phyloP scores from a whole-genome alignment of 2,113 vertebrate genomes.

The Ginglymostoma cirratum region DNA sequence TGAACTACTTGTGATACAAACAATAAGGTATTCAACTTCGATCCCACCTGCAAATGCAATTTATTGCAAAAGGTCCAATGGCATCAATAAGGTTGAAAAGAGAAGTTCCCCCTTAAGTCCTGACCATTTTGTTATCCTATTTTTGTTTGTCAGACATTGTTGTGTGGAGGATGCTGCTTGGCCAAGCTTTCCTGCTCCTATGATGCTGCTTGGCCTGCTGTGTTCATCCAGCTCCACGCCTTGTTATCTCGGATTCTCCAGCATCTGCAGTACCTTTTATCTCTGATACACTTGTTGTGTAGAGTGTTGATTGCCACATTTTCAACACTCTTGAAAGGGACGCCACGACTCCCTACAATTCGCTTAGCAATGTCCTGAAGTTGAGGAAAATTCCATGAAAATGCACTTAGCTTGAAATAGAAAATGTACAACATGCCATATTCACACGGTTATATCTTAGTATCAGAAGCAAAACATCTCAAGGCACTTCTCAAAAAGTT shows the following conservation, averaged over 20 bases:
- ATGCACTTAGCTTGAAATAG: too few species aligned
- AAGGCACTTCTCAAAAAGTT: not conserved
- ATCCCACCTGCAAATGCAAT: not conserved
- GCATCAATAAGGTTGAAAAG: not conserved
- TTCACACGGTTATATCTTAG: not conserved
- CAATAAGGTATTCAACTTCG: not conserved
- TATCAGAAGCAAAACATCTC: not conserved
- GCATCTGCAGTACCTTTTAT: too few species aligned
- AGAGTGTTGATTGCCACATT: not conserved
- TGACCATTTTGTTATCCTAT: not conserved
- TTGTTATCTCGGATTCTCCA: too few species aligned
- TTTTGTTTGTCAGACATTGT: not conserved
- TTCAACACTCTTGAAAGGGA: not conserved
- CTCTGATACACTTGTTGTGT: too few species aligned
- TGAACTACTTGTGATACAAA: too few species aligned
- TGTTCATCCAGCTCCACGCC: too few species aligned
- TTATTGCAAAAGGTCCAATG: not conserved
- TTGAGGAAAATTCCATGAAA: too few species aligned
- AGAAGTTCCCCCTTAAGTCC: too few species aligned
- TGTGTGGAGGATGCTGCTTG: too few species aligned
- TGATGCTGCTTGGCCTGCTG: too few species aligned
- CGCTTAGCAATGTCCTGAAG: too few species aligned
- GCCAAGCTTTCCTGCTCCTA: too few species aligned
- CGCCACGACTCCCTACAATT: not conserved
- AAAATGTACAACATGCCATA: not conserved